Percentiles rank a stretch among this genome's conserved stretches.
Conservation (phyloP, 2,113 vertebrate species). For the Salvelinus sp. region DNA sequence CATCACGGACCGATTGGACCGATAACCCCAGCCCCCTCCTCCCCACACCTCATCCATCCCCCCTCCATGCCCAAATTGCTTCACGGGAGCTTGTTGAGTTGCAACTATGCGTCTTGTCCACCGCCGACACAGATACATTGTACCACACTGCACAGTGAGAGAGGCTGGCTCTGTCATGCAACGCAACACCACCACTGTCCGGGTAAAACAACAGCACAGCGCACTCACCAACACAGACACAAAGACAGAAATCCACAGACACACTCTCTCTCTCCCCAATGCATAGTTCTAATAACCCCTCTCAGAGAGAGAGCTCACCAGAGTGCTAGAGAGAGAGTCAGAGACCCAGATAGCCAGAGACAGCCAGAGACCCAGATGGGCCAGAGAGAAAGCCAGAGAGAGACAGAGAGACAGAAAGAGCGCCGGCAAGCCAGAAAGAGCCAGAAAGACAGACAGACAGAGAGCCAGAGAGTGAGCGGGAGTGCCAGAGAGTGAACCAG, state of each 20-base stretch:
- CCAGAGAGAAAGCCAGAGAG: no score
- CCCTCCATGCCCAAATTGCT: conserved; percentile 60
- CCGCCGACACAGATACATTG: conserved; percentile 44
- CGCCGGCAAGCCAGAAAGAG: no score
- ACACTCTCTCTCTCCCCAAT: not conserved
- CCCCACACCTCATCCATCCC: not conserved
- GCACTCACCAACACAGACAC: conserved; percentile 12
- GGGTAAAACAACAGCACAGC: conserved; percentile 39
- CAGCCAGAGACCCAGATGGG: no score
- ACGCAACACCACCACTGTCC: conserved; percentile 40
- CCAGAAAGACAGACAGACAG: no score
- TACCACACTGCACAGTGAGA: conserved; percentile 38
- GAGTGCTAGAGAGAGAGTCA: no score
- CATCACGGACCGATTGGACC: not conserved
- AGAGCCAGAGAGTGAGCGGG: no score
- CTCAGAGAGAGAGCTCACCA: conserved; percentile 1
- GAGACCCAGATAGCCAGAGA: no score
- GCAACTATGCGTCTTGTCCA: conserved; percentile 38
- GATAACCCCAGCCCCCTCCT: conserved; percentile 15
- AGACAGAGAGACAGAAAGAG: no score
- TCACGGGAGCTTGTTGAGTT: conserved; percentile 52
- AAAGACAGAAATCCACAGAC: not conserved
- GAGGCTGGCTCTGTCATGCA: conserved; percentile 14
- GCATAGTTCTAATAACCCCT: conserved; percentile 34
- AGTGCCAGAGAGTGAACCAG: no score